Evolutionary conservation across 2,888 invertebrate species (phyloP).

Genomic region (Drosophila infuscata): DNA sequence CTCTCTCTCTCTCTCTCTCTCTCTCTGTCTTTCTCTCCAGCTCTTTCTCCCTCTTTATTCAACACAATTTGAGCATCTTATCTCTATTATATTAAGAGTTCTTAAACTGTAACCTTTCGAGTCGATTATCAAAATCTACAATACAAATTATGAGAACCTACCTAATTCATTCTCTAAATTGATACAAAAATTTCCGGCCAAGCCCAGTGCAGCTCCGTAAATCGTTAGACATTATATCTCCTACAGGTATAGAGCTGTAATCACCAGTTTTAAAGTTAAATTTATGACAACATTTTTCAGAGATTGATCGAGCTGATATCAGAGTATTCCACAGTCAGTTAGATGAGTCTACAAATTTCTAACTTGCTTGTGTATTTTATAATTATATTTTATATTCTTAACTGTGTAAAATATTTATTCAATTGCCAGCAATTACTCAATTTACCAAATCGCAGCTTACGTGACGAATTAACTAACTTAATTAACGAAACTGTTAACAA

Average conservation of each 20-base stretch:
- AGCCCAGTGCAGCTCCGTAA: not conserved
- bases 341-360: not conserved
- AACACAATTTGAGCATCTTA: too few relatives aligned
- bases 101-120: not conserved
- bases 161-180: not conserved
- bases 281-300: not conserved
- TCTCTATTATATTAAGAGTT: too few relatives aligned
- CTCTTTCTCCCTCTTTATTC: too few relatives aligned
- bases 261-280: not conserved
- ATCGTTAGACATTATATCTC: not conserved
- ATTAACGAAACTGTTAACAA: not conserved
- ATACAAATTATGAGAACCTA: not conserved
- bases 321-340: not conserved
- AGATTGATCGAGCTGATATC: not conserved
- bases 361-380: not conserved
- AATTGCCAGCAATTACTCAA: not conserved
- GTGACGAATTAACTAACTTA: not conserved
- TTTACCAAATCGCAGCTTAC: not conserved
- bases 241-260: not conserved
- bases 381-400: not conserved
- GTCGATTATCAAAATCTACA: not conserved
- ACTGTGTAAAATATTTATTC: not conserved
- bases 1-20: too few relatives aligned
- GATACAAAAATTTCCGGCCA: not conserved
- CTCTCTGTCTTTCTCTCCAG: too few relatives aligned